Evolutionary conservation across 2,797 vertebrate genomes (phyloP).

Genomic region (Melanotaenia trifasciata): DNA sequence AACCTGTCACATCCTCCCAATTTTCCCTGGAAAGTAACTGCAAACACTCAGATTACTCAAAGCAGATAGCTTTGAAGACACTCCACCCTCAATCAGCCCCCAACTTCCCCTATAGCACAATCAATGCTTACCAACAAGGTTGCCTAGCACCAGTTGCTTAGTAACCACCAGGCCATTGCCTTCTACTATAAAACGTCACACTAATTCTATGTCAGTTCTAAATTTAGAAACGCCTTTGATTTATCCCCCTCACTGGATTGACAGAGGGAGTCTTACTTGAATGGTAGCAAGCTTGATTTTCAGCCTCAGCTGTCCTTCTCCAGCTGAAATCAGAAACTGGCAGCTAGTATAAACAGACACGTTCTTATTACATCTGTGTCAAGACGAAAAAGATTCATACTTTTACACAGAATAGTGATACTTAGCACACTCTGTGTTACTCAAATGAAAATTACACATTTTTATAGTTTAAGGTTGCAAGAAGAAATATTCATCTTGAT

Average conservation of each 20-base stretch:
- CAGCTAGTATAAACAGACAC: slow-evolving; percentile 43
- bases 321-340: slow-evolving; percentile 42
- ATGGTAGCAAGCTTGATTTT: slow-evolving; percentile 55
- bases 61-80: slow-evolving; percentile 59
- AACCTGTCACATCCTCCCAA: slow-evolving; percentile 20
- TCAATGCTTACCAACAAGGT: slow-evolving; percentile 84
- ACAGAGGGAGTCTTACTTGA: slow-evolving; percentile 65
- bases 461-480: not conserved
- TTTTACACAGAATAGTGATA: slow-evolving; percentile 9
- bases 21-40: slow-evolving; percentile 48
- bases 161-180: slow-evolving; percentile 77
- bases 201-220: slow-evolving; percentile 83
- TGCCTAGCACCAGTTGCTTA: slow-evolving; percentile 84
- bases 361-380: slow-evolving; percentile 42
- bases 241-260: slow-evolving; percentile 76
- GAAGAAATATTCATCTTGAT: not conserved
- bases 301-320: slow-evolving; percentile 34
- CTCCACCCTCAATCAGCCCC: slow-evolving; percentile 62
- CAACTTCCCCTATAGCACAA: slow-evolving; percentile 69
- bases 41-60: slow-evolving; percentile 54
- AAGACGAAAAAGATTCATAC: slow-evolving; percentile 22
- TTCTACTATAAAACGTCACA: slow-evolving; percentile 76
- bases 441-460: slow-evolving; percentile 3
- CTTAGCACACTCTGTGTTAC: slow-evolving; percentile 37
- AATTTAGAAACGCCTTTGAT: slow-evolving; percentile 83